Evolutionary conservation across 2,888 invertebrate genomes (phyloP).

Genomic region (Euzetes globulus): DNA sequence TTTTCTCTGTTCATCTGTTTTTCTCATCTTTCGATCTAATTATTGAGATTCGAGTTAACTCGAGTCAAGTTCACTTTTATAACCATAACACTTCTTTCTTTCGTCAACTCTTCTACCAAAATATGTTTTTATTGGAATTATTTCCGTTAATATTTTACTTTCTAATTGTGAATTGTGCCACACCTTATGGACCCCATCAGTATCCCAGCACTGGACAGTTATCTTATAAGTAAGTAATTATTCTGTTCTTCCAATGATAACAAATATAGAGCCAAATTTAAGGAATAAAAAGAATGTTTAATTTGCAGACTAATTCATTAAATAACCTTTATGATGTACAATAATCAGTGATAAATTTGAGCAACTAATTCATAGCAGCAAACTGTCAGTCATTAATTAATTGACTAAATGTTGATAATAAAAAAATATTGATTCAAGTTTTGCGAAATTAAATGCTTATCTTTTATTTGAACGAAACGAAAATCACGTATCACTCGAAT

Average conservation of each 20-base stretch:
- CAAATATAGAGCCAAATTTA: too few relatives aligned
- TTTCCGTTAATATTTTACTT: neutral
- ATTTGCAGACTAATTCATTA: too few relatives aligned
- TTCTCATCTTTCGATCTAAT: constrained; percentile 1
- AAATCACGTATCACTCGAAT: too few relatives aligned
- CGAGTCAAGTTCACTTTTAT: constrained; percentile 25
- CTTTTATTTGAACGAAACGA: too few relatives aligned
- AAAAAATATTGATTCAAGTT: too few relatives aligned
- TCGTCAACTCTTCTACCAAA: neutral
- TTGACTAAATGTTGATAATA: too few relatives aligned
- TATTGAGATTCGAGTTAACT: neutral
- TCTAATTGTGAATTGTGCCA: neutral
- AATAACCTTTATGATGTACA: too few relatives aligned
- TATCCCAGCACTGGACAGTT: constrained; percentile 32
- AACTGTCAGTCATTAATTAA: too few relatives aligned
- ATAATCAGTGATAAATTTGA: neutral
- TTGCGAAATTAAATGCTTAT: too few relatives aligned
- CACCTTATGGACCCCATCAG: constrained; percentile 31
- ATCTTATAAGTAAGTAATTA: constrained; percentile 29
- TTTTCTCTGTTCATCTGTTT: constrained; percentile 7
- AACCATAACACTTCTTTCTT: neutral
- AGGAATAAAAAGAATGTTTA: too few relatives aligned
- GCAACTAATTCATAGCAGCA: too few relatives aligned
- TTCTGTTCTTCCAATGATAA: neutral
- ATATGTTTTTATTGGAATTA: neutral